Base-by-base conservation (phyloP, 2,888 invertebrate species). In the Odontocolon sp. region DNA sequence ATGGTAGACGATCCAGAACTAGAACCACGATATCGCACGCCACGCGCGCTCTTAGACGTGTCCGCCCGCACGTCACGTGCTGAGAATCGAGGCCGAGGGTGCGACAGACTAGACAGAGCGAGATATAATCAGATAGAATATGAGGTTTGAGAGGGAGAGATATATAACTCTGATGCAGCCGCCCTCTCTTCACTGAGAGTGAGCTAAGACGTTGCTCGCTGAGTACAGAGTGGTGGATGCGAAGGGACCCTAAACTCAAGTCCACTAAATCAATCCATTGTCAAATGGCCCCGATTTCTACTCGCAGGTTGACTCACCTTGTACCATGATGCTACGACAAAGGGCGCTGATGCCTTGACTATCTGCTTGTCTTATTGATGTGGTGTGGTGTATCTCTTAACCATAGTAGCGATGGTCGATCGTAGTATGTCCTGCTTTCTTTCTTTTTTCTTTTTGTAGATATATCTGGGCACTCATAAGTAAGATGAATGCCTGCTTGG, bases 251-350 rank as follows among this genome's bases (percentile, higher is more conserved):
- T 57, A 52, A 71, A 61, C 84, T 76, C 83, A 82, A 86, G 85
- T 85, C 83, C 85, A 86, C 84, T 85, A 86, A 85, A 87, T 87
- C 87, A 87, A 87, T 87, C 86, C 74, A 86, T 86, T 87, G 86
- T 87, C 86, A 82, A 81, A 80, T 85, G 85, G 84, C 84, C 64
- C 82, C 85, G 85, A 85, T 87, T 85, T 81, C 28, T 54, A 52
- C 52, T 14, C 81, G 72, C 85, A 86, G 84, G 86, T 87, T 87
- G 87, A 87, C 85, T 88, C 87, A 82, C 81, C 84, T 84, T 81
- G 68, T 76, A 31, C 57, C 47, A 45, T 56, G 3, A 40, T 16
- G n/a, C 64, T 23, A 64, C 78, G 80, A 85, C 84, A 85, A 85
- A 86, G 82, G 81, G 61, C 56, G 59, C 69, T 67, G 42, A 45